Base-by-base conservation (phyloP, 2,888 invertebrate genomes). In the Rotaria macrura region DNA sequence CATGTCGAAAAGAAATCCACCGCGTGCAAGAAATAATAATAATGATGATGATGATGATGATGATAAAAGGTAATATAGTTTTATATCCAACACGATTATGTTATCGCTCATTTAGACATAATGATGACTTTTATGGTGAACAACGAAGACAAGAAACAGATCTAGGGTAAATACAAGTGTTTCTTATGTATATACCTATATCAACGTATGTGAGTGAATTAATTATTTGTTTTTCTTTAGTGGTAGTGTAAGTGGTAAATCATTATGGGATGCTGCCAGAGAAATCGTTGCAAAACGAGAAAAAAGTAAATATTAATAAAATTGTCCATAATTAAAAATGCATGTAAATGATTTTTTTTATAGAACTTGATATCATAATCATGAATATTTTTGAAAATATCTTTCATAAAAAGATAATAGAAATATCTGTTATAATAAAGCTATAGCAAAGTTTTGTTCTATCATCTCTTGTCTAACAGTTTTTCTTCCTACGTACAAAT, bases 211-310 rank as follows among this genome's bases (percentile, higher is more conserved):
- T n/a, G n/a, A n/a, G n/a, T 38, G 0, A 25, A 65, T 29, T 6
- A 57, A 43, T 38, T 20, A 20, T n/a, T 14, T 74, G 85, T 43
- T 87, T 83, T 83, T 55, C 38, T 84, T 47, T 87, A 88, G 85
- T 87, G 89, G 65, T 88, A 89, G 20, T 38, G 87, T 7, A 14
- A 38, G 47, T 40, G 87, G 10, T 14, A 54, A 57, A 84, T 40
- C 52, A 25, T 38, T 54, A 40, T 84, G 84, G 84, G 54, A 84
- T 29, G 84, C 52, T 12, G 84, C 54, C 5, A 38, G n/a, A 87
- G 79, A 43, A 5, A 40, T 43, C 14, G 43, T 43, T 40, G 43
- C 79, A 40, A 79, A 25, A 3, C 79, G 79, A 79, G 79, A 43
- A 79, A 43, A 34, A 34, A 34, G 65, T 65, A 65, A 4, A 17